Evolutionary conservation across 2,113 vertebrate species (phyloP), one percentile per base, ranked within the genome.

Genomic region (Noctilio leporinus): DNA sequence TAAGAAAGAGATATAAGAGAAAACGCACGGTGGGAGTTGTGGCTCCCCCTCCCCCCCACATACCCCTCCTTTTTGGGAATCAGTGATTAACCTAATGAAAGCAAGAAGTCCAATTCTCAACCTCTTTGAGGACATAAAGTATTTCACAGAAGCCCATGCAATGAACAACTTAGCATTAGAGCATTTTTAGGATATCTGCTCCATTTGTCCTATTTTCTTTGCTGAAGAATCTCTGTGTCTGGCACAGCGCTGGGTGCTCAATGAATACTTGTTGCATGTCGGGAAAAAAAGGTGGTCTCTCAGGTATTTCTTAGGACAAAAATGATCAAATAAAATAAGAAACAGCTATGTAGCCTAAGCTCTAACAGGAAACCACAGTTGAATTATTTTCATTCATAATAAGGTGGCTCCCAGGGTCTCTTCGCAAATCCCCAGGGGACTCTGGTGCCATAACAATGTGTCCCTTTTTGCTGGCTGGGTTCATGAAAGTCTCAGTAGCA

Each of bases 21-120:
- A 89, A 75, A 96, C 38, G 49, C 26, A 62, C 22, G 33, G 30
- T 24, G 0, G 1, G 24, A 49, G 49, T 26, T 19, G 45, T 53
- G 57, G 40, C 59, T 45, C 49, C 40, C 38, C 83, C 24, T 14
- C 24, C 10, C 45, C 38, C 43, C 77, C 9, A 35, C 40, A 49
- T 7, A 45, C 10, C 59, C 10, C 14, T 45, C 5, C 49, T 84
- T 93, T 87, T 75, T 28, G 62, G 33, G 43, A 89, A 35, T 55
- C 92, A 85, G n/a, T 59, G 1, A 93, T 62, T 88, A 97, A 85
- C 49, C 85, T 17, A 57, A 64, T 5, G 17, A 89, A 93, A 93
- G 17, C 40, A 70, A 89, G 30, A 96, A 78, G 45, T 57, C 67
- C 95, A 90, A 96, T 90, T 92, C 49, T 95, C 73, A 93, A 94